These are phyloP conservation scores for Cossypha polioptera DNA, from an alignment of 2,797 vertebrate genomes.

Conservation along the genomic window DNA sequence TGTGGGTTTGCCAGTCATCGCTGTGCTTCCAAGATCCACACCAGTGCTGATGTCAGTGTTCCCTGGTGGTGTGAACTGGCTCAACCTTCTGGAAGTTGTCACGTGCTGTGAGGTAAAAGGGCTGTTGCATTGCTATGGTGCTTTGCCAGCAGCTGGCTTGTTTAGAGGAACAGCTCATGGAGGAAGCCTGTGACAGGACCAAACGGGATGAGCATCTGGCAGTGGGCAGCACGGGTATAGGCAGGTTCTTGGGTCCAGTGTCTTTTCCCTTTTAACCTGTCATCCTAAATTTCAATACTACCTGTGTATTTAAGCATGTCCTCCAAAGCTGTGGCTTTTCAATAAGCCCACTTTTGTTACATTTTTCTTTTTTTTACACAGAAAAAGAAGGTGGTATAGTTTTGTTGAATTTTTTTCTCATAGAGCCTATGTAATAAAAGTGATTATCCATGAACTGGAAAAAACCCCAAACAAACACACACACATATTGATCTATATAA, in stretches of 20 bases:
- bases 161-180: not conserved
- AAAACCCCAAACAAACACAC: rapidly evolving
- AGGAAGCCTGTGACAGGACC: not conserved
- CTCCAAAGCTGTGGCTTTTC: not conserved
- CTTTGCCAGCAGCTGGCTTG: not conserved
- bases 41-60: not conserved
- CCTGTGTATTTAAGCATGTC: not conserved
- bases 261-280: not conserved
- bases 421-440: not conserved
- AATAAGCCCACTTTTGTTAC: not conserved
- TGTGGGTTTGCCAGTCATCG: not conserved
- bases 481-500: not conserved
- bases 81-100: not conserved
- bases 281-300: not conserved
- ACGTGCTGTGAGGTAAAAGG: not conserved
- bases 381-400: not conserved
- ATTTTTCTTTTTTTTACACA: not conserved
- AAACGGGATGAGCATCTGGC: not conserved
- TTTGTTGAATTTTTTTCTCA: not conserved
- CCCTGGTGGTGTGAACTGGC: not conserved
- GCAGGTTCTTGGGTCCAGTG: not conserved
- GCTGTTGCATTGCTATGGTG: not conserved
- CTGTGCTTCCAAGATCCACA: not conserved
- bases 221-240: not conserved
- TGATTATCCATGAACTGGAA: not conserved